Evolutionary conservation across 2,888 invertebrate species (phyloP).

Genomic region (Philopedon plagiatum): DNA sequence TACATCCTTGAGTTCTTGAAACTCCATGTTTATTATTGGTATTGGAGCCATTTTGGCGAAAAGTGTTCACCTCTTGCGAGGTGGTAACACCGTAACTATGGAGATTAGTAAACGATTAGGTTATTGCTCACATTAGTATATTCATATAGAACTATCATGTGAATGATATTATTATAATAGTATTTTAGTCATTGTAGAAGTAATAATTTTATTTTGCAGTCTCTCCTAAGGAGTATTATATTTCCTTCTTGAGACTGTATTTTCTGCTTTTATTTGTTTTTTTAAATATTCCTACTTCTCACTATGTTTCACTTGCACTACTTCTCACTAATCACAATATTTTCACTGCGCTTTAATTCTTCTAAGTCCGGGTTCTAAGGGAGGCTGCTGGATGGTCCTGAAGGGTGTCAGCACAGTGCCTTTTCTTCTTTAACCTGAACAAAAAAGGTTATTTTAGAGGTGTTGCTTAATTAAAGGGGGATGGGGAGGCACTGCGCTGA

Average conservation of each 20-base stretch:
- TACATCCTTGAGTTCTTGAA: constrained; percentile 86
- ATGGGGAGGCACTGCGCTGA: constrained; percentile 69
- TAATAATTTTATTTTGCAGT: background rate
- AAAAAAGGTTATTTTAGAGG: constrained; percentile 66
- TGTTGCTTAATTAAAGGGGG: constrained; percentile 54
- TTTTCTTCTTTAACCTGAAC: constrained; percentile 74
- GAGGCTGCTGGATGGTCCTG: constrained; percentile 52
- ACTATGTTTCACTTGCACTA: background rate
- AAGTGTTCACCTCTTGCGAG: background rate
- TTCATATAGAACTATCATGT: background rate
- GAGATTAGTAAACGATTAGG: background rate
- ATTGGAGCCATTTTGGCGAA: constrained; percentile 66
- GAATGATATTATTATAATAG: background rate
- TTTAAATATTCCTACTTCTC: background rate
- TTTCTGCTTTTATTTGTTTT: background rate
- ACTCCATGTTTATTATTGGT: constrained; percentile 89
- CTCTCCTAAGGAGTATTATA: no score
- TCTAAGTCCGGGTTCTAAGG: background rate
- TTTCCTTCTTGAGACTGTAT: no score
- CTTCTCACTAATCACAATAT: constrained; percentile 6
- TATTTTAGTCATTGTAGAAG: constrained; percentile 8
- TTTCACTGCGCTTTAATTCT: constrained; percentile 44
- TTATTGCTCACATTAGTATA: background rate
- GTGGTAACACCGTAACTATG: background rate
- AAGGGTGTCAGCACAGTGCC: constrained; percentile 66